A percentile compares a stretch with the other conserved stretches of the same genome.
Conservation (phyloP, 2,797 vertebrate genomes). For the Syndactyla subalaris region DNA sequence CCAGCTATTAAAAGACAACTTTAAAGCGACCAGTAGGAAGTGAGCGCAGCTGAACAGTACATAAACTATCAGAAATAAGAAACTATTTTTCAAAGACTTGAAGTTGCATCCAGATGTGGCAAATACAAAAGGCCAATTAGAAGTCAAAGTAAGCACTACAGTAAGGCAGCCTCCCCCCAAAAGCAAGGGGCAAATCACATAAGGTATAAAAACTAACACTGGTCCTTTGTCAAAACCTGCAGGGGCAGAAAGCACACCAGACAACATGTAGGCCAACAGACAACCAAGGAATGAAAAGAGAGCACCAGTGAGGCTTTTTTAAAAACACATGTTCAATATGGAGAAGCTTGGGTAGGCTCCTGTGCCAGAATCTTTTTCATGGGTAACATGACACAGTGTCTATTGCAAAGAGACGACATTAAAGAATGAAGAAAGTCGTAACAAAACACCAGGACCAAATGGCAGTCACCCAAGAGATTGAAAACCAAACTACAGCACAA, state of each 20-base stretch:
- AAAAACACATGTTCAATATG: not conserved
- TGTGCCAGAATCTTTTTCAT: not conserved
- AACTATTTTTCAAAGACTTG: not conserved
- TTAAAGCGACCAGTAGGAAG: conserved; percentile 1
- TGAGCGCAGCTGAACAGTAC: not conserved
- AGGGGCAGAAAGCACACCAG: not conserved
- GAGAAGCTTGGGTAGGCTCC: not conserved
- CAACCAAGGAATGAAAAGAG: not conserved
- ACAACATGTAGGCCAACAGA: not conserved
- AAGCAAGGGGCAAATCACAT: rapidly evolving
- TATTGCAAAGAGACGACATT: not conserved
- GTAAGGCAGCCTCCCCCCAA: not conserved
- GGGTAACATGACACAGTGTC: not conserved
- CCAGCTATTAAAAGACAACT: not conserved
- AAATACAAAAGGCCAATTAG: not conserved
- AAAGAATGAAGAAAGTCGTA: not conserved
- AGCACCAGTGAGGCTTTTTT: not conserved
- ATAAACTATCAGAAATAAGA: not conserved
- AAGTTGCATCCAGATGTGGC: not conserved
- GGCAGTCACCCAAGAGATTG: not conserved
- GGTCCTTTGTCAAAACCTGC: not conserved
- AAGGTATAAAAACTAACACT: not conserved
- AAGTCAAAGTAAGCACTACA: not conserved
- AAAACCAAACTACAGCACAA: not conserved
- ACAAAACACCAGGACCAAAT: not conserved